These are phyloP conservation scores for Aphelenchoides bicaudatus DNA, from an alignment of 2,888 invertebrate genomes.

Conservation along the genomic window DNA sequence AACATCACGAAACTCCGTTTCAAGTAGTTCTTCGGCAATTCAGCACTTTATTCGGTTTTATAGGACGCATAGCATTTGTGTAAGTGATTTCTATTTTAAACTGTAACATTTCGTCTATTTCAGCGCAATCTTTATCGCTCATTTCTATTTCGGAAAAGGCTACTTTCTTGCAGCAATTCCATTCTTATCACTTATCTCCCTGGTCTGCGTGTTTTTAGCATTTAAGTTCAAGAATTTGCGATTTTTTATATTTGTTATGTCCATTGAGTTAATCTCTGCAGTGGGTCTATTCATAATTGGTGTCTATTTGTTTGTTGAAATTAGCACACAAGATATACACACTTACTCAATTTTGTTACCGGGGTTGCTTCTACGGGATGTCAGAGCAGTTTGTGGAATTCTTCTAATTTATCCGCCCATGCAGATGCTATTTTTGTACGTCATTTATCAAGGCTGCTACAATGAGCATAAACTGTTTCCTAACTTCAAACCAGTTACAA, in stretches of 20 bases:
- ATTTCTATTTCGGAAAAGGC: slow-evolving; percentile 5
- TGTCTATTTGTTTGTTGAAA: background rate
- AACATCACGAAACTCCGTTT: too few relatives aligned
- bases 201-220: background rate
- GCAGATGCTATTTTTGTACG: background rate
- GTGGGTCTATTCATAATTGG: background rate
- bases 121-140: background rate
- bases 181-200: background rate
- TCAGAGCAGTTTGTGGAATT: background rate
- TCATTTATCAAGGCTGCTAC: background rate
- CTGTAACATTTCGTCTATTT: background rate
- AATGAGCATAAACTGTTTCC: background rate
- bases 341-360: background rate
- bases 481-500: too few relatives aligned
- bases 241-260: slow-evolving; percentile 1
- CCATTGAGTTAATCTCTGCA: background rate
- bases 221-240: background rate
- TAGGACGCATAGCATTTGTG: background rate
- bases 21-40: too few relatives aligned
- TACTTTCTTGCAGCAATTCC: background rate
- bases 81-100: background rate
- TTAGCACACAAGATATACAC: background rate
- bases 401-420: background rate
- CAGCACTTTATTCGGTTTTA: background rate
- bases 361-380: background rate